A percentile compares a stretch with the other conserved stretches of the same genome.
These are phyloP conservation scores for Villa cingulata DNA, from an alignment of 2,888 invertebrate species.

Conservation along the genomic window DNA sequence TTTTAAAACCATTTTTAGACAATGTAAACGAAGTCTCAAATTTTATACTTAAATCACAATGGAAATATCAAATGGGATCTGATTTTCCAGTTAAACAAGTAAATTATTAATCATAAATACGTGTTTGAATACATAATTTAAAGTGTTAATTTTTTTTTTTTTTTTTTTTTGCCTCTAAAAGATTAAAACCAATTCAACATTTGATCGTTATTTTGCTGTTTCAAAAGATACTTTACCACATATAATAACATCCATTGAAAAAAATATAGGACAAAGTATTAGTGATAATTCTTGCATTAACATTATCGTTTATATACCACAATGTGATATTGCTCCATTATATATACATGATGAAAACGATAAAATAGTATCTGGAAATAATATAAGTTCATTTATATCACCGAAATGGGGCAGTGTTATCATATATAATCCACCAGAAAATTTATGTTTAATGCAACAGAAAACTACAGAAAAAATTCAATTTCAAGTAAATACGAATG, in stretches of 20 bases:
- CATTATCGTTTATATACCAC: conserved; percentile 70
- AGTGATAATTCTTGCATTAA: conserved; percentile 70
- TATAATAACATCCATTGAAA: conserved; percentile 74
- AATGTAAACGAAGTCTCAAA: conserved; percentile 57
- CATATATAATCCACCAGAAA: conserved; percentile 52
- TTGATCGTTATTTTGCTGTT: conserved; percentile 49
- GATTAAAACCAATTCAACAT: conserved; percentile 21
- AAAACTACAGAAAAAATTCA: conserved; percentile 20
- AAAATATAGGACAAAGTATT: conserved; percentile 64
- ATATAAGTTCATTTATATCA: conserved; percentile 61
- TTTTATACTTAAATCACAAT: conserved; percentile 76
- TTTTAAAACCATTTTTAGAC: conserved; percentile 61
- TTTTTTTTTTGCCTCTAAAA: background rate
- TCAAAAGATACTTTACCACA: conserved; percentile 60
- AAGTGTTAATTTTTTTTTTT: background rate
- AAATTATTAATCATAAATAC: conserved; percentile 3
- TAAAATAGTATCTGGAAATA: conserved; percentile 30
- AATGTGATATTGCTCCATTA: conserved; percentile 58
- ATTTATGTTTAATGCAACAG: conserved; percentile 36
- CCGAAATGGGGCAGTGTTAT: conserved; percentile 85
- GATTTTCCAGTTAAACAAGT: conserved; percentile 58
- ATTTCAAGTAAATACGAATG: conserved; percentile 43
- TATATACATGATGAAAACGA: conserved; percentile 49
- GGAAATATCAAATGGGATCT: conserved; percentile 68
- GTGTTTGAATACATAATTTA: background rate